Base-by-base conservation (phyloP, 2,113 vertebrate species). In the Oostethus manadensis region DNA sequence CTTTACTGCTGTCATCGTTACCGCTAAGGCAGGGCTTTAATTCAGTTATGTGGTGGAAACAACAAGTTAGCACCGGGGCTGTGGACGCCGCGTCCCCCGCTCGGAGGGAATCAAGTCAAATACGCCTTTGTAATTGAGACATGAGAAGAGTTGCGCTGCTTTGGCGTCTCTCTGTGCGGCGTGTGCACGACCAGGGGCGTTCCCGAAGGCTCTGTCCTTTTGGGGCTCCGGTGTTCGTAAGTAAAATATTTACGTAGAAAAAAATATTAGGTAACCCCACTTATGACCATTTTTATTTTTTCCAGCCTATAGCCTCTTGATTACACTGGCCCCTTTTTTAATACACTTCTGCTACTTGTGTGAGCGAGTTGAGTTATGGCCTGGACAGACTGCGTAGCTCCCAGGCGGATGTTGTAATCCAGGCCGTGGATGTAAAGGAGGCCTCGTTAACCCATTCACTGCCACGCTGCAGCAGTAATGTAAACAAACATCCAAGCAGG, bases 131-230 rank as follows among this genome's bases (percentile, higher is more conserved):
- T 75, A 71, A 73, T 61, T 66, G 64, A 82, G 85, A 80, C 61
- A 90, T 88, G 89, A 88, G 76, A 84, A 78, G 61, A 79, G 68
- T 73, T 71, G 69, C 70, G 71, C 65, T 67, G 74, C 61, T 73
- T 78, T 77, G 69, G 78, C 71, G 51, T 70, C 48, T 69, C 69
- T 84, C 64, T 74, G 78, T 77, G 70, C 68, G 57, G 79, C 65
- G 81, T 85, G 81, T 87, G 84, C 85, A 77, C 82, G 85, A 79
- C 81, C 83, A 87, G 82, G 89, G 88, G 85, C 80, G 84, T 84
- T 79, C 78, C 84, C 85, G 79, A 64, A 82, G 76, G 82, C 83
- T 69, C 67, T 84, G 77, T 74, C 79, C 78, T 78, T 74, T 75
- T 75, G 63, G 82, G 69, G 75, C 79, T 86, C 71, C 49, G 56